A percentile compares a stretch with the other conserved stretches of the same genome.
These are phyloP conservation scores for Corythornis leucogaster DNA, from an alignment of 2,797 vertebrate species.

Conservation along the genomic window DNA sequence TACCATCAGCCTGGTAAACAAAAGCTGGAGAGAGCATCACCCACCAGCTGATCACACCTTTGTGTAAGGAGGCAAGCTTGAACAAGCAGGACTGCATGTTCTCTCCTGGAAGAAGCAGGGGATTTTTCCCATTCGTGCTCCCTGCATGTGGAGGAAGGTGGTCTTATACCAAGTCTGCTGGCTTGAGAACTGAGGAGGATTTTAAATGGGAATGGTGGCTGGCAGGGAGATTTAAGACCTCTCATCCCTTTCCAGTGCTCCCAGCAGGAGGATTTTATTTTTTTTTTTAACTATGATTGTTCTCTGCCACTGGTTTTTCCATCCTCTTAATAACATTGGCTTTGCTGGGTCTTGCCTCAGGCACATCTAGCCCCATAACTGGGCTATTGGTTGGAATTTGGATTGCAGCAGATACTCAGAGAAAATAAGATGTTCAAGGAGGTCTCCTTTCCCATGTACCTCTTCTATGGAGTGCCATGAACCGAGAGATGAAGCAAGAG, in stretches of 20 bases:
- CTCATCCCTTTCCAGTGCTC: neutral
- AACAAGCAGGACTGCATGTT: neutral
- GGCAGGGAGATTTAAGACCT: neutral
- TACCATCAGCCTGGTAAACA: neutral
- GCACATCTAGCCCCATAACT: neutral
- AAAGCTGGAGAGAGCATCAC: neutral
- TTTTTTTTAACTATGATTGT: neutral
- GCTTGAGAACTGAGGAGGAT: neutral
- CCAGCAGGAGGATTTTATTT: neutral
- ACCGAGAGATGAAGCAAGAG: neutral
- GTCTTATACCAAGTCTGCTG: neutral
- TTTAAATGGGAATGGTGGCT: neutral
- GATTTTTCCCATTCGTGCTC: neutral
- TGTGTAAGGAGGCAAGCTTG: neutral
- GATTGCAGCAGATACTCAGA: neutral
- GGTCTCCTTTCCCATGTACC: neutral
- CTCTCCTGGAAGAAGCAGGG: neutral
- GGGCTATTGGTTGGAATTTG: neutral
- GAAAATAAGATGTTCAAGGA: neutral
- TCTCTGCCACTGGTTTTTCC: neutral
- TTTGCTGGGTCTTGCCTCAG: neutral
- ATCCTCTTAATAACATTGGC: neutral
- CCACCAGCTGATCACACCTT: neutral
- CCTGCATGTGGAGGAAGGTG: neutral
- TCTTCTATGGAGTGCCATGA: neutral